phyloP scores from a whole-genome alignment of 2,797 vertebrate genomes.

The Xiphophorus birchmanni region DNA sequence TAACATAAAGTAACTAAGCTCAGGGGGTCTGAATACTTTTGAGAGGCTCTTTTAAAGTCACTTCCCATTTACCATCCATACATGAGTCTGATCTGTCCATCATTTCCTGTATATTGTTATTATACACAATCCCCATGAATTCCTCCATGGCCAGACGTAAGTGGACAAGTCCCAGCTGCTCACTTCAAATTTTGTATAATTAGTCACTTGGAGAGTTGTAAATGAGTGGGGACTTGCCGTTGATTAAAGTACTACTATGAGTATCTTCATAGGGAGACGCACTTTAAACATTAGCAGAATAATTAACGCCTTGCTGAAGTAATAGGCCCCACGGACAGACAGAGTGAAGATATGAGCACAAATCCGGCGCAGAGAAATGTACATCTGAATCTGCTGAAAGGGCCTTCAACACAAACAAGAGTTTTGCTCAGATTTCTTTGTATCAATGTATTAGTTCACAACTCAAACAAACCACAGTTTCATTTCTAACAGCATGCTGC shows the following conservation, averaged over 20 bases:
- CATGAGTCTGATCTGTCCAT: not conserved
- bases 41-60: not conserved
- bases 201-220: constrained; percentile 67
- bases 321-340: constrained; percentile 45
- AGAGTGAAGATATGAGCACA: constrained; percentile 11
- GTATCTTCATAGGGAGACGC: constrained; percentile 65
- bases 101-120: not conserved
- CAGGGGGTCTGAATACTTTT: not conserved
- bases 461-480: not conserved
- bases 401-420: not conserved
- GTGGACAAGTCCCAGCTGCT: constrained; percentile 41
- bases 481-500: not conserved
- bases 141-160: constrained; percentile 38
- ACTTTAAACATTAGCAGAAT: constrained; percentile 67
- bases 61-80: not conserved
- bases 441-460: not conserved
- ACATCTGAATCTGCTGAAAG: not conserved
- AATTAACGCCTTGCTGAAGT: constrained; percentile 59
- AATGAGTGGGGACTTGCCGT: constrained; percentile 59
- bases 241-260: constrained; percentile 70
- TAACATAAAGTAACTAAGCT: not conserved
- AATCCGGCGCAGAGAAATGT: constrained; percentile 3
- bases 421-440: too few species aligned
- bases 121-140: constrained; percentile 8
- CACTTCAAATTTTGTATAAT: constrained; percentile 61